phyloP scores from a whole-genome alignment of 2,888 invertebrate species.

The Cyclophora albipunctata region DNA sequence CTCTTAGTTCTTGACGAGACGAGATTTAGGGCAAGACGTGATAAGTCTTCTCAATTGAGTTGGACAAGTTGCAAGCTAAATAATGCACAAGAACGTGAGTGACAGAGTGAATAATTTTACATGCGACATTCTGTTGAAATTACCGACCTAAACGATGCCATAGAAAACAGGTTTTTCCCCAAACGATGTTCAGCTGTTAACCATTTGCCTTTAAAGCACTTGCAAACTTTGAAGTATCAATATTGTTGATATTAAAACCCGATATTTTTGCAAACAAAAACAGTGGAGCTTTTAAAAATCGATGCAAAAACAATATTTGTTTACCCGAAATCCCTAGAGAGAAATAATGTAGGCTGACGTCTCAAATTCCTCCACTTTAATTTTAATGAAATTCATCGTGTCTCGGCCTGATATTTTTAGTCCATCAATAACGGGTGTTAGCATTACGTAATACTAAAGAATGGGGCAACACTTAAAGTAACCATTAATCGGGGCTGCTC shows the following conservation, averaged over 20 bases:
- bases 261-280: neutral
- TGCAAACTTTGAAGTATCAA: too few relatives aligned
- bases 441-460: constrained; percentile 19
- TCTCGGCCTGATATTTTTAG: constrained; percentile 16
- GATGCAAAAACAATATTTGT: constrained; percentile 5
- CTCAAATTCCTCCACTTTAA: constrained; percentile 12
- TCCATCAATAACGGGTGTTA: constrained; percentile 21
- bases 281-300: constrained; percentile 1
- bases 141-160: too few relatives aligned
- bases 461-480: constrained; percentile 25
- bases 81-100: too few relatives aligned
- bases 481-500: constrained; percentile 32
- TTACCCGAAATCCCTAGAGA: constrained; percentile 5
- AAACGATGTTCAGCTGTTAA: too few relatives aligned
- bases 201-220: too few relatives aligned
- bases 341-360: constrained; percentile 4
- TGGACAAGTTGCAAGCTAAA: too few relatives aligned
- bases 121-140: too few relatives aligned
- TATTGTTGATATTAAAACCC: neutral
- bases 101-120: too few relatives aligned
- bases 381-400: constrained; percentile 7
- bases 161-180: too few relatives aligned
- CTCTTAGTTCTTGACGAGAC: too few relatives aligned
- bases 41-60: too few relatives aligned
- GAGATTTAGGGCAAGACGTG: too few relatives aligned